Conservation (phyloP, 2,797 vertebrate species). For the Coendou prehensilis region DNA sequence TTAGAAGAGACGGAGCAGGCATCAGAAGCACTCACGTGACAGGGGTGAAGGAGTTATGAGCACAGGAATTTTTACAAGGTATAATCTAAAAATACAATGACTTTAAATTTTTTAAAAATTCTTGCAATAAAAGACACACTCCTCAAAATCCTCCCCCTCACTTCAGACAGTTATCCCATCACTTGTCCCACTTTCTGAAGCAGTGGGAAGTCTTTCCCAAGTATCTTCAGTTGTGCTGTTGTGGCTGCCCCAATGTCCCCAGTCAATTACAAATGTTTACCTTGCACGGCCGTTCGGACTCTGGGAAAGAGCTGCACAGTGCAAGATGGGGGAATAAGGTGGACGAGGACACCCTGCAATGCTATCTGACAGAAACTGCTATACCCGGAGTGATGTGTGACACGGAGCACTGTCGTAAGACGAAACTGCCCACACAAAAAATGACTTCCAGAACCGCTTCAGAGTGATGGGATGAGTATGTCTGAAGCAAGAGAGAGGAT, state of each 20-base stretch:
- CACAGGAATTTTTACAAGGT: background rate
- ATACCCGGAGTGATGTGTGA: background rate
- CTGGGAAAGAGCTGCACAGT: background rate
- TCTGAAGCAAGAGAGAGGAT: background rate
- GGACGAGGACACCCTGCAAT: background rate
- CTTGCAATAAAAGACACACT: background rate
- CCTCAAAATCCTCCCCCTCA: background rate
- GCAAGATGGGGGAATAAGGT: background rate
- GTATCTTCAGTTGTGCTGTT: background rate
- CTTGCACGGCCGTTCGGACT: background rate
- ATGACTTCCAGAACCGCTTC: background rate
- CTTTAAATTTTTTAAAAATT: background rate
- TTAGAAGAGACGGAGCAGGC: background rate
- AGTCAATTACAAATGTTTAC: background rate
- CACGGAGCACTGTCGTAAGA: background rate
- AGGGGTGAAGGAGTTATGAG: background rate
- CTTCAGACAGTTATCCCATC: background rate
- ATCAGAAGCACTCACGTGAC: too few species aligned
- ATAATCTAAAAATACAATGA: background rate
- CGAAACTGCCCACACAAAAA: background rate
- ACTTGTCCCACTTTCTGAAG: background rate
- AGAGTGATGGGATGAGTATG: background rate
- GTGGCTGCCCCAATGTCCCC: background rate
- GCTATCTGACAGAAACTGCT: background rate
- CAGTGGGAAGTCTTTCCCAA: background rate